These are phyloP conservation scores for Enteromius treurensis DNA, from an alignment of 2,797 vertebrate genomes.

Conservation along the genomic window DNA sequence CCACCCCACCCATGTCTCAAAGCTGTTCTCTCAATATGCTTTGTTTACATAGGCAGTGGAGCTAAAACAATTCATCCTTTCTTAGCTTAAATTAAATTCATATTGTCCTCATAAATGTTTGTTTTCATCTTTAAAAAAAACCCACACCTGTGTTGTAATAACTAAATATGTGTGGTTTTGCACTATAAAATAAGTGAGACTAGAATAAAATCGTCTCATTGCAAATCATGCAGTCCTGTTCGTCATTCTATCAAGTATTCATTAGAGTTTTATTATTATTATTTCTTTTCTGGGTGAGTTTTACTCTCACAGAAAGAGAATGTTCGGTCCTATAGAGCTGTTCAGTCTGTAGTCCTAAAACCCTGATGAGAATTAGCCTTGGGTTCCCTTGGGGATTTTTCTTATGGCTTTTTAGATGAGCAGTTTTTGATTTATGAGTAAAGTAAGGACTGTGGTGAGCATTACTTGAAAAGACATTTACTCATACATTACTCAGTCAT, in stretches of 20 bases:
- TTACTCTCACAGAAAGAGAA: constrained; percentile 20
- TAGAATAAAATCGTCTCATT: constrained; percentile 18
- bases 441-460: not conserved
- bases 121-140: not conserved
- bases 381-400: not conserved
- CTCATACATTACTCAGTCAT: not conserved
- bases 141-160: not conserved
- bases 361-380: not conserved
- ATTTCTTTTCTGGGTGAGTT: constrained; percentile 22
- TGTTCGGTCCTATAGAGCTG: not conserved
- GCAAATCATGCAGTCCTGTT: constrained; percentile 26
- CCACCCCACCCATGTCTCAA: not conserved
- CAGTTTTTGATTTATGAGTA: constrained; percentile 1
- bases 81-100: not conserved
- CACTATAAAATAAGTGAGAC: not conserved
- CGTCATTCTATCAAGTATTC: constrained; percentile 27
- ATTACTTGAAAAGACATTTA: not conserved
- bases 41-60: not conserved
- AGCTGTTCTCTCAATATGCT: not conserved
- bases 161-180: constrained; percentile 5
- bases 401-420: constrained; percentile 8
- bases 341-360: constrained; percentile 22
- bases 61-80: constrained; percentile 2
- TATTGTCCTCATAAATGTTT: not conserved
- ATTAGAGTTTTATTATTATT: constrained; percentile 34